Base-by-base conservation (phyloP, 2,888 invertebrate genomes). In the Eristalis arbustorum region DNA sequence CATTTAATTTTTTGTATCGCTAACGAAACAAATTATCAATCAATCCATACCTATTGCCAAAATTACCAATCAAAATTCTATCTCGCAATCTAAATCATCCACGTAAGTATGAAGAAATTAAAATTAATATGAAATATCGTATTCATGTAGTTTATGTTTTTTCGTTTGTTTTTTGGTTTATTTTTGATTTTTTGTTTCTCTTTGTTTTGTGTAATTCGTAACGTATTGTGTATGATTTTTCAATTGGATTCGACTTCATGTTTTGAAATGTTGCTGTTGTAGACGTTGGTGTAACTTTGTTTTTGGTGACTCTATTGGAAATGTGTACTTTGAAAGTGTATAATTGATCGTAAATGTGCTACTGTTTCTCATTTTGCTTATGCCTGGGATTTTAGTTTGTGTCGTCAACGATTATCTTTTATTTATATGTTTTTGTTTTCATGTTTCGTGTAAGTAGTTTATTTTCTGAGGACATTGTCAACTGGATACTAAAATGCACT, bases 1-100 rank as follows among this genome's bases (percentile, higher is more conserved):
- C 75, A 79, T 87, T 87, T 72, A 83, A 76, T 78, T 83, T 83
- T 76, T 31, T 83, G 57, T 78, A 87, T 87, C 87, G 87, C 87
- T 87, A 83, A 87, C 87, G 87, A 87, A 87, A 79, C 78, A 87
- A 87, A 87, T 87, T 87, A 83, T 83, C 87, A 83, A 87, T 83
- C 87, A 87, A 87, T 75, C 87, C 87, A 87, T 87, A 83, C 69
- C 78, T 87, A 87, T 87, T 87, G 87, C 78, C 85, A 87, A 87
- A 87, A 83, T 87, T 87, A 78, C 66, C 83, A 83, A 87, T 87
- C 87, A 87, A 87, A 87, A 87, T 87, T 87, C 78, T 83, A 83
- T 75, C 66, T 87, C 87, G 87, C 78, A 87, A 84, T 72, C 68
- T 83, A 79, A 87, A 78, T 83, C 87, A 87, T 83, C 68, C 83